A percentile compares a stretch with the other conserved stretches of the same genome.
Conservation (phyloP, 2,113 vertebrate genomes). For the Ramphastos sulfuratus region DNA sequence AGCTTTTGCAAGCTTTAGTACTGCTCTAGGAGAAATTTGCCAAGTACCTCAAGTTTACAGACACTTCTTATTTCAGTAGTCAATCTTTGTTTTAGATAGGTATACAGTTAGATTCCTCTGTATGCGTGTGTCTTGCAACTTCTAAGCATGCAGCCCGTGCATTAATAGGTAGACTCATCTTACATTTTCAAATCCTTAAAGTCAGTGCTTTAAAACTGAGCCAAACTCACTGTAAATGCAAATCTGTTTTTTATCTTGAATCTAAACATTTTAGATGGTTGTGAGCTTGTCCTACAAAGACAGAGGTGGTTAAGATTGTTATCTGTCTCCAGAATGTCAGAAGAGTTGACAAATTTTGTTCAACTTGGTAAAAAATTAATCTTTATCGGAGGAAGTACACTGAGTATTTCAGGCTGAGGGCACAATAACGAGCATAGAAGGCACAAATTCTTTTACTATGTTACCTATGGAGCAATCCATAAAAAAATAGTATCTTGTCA, state of each 20-base stretch:
- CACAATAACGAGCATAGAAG: background rate
- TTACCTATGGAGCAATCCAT: background rate
- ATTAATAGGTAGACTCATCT: background rate
- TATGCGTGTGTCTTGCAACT: background rate
- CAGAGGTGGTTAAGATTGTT: background rate
- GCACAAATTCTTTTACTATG: constrained; percentile 6
- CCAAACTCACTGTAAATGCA: background rate
- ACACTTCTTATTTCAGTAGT: background rate
- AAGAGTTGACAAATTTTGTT: background rate
- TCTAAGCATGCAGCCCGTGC: background rate
- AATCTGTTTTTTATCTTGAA: background rate
- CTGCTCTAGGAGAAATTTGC: background rate
- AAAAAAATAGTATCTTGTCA: background rate
- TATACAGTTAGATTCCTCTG: background rate
- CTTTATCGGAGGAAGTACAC: background rate
- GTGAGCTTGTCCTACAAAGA: background rate
- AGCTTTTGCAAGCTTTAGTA: background rate
- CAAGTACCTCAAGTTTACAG: background rate
- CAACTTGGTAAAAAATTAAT: background rate
- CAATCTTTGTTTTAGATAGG: background rate
- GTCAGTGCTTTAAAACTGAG: background rate
- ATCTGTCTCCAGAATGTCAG: background rate
- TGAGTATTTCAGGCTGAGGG: background rate
- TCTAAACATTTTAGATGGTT: background rate
- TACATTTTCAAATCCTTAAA: background rate